Conservation (phyloP, 2,888 invertebrate species). For the Limnephilus rhombicus region DNA sequence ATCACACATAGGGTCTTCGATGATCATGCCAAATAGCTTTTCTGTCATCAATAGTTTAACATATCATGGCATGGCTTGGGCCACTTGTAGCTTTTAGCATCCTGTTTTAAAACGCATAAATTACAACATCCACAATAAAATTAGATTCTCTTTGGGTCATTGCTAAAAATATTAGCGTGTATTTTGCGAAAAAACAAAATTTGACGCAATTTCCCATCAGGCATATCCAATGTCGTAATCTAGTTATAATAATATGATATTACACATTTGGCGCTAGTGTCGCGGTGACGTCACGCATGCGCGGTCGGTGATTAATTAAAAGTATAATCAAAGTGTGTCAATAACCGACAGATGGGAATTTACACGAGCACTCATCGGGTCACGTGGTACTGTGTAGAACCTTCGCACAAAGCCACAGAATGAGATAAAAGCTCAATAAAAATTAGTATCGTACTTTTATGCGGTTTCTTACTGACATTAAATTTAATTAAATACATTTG, state of each 20-base stretch:
- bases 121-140: not conserved
- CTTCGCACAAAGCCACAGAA: not conserved
- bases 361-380: constrained; percentile 11
- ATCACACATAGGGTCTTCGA: too few relatives aligned
- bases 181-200: too few relatives aligned
- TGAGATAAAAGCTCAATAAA: not conserved
- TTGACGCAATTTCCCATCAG: not conserved
- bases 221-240: not conserved
- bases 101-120: not conserved
- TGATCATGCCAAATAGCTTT: too few relatives aligned
- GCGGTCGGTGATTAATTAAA: constrained; percentile 21
- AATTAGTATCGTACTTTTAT: not conserved
- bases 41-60: too few relatives aligned
- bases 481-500: not conserved
- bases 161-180: not conserved
- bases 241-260: not conserved
- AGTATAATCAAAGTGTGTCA: constrained; percentile 24
- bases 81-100: not conserved
- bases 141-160: not conserved
- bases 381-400: not conserved
- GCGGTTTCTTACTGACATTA: not conserved
- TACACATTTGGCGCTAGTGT: constrained; percentile 6
- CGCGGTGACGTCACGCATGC: constrained; percentile 6
- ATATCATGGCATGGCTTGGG: not conserved
- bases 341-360: constrained; percentile 34